A percentile compares a stretch with the other conserved stretches of the same genome.
Evolutionary conservation across 2,888 invertebrate genomes (phyloP).

Genomic region (Ernsta delagoae): DNA sequence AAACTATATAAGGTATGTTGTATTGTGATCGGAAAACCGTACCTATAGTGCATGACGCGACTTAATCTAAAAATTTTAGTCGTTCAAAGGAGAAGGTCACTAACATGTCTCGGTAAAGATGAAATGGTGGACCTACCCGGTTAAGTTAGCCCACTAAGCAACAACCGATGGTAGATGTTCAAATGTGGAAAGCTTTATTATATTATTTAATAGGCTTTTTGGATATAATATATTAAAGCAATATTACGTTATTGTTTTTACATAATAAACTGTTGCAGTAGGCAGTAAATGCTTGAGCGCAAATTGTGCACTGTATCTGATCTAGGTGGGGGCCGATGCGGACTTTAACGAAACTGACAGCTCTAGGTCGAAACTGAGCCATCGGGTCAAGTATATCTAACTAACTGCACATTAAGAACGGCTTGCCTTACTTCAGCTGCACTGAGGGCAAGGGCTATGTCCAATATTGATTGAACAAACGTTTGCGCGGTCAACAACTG

Average conservation of each 20-base stretch:
- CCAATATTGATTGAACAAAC: conserved; percentile 18
- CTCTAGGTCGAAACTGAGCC: conserved; percentile 38
- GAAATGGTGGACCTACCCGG: too few relatives aligned
- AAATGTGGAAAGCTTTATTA: too few relatives aligned
- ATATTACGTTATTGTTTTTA: too few relatives aligned
- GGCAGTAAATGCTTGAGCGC: background rate
- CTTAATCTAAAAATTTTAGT: too few relatives aligned
- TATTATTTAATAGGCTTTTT: too few relatives aligned
- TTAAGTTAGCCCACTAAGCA: too few relatives aligned
- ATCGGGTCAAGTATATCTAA: conserved; percentile 37
- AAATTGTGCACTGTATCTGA: conserved; percentile 18
- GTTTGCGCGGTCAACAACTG: conserved; percentile 7
- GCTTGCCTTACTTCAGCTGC: conserved; percentile 22
- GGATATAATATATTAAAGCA: too few relatives aligned
- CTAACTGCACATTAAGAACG: conserved; percentile 32
- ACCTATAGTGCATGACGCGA: too few relatives aligned
- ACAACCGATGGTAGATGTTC: too few relatives aligned
- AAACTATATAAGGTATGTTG: too few relatives aligned
- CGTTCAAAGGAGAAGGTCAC: background rate
- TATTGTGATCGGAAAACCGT: too few relatives aligned
- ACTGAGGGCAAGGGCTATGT: conserved; percentile 16
- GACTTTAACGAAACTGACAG: conserved; percentile 34
- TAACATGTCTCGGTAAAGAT: background rate
- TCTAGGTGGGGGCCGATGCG: conserved; percentile 37
- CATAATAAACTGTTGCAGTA: background rate